phyloP scores from a whole-genome alignment of 1,140 invertebrate species.

The Gonioctena quinquepunctata region DNA sequence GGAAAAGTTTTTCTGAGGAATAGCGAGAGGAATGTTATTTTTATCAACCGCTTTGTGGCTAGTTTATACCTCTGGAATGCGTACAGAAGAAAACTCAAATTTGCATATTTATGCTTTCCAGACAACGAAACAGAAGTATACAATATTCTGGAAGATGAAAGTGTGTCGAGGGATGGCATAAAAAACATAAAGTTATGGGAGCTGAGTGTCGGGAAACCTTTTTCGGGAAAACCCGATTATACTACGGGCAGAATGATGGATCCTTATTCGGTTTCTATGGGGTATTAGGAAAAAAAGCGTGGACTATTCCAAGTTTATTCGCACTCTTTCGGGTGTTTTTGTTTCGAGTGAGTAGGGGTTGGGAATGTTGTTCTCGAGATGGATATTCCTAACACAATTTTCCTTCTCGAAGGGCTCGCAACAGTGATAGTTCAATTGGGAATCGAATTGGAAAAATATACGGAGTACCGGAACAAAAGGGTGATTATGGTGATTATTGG shows the following conservation, averaged over 20 bases:
- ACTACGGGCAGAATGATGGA: neutral
- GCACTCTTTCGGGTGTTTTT: neutral
- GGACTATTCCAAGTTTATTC: neutral
- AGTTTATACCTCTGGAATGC: constrained; percentile 1
- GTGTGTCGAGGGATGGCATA: constrained; percentile 12
- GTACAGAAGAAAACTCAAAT: constrained; percentile 14
- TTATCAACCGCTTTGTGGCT: constrained; percentile 21
- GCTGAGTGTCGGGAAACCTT: neutral
- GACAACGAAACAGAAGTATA: constrained; percentile 11
- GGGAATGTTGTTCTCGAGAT: too few relatives aligned
- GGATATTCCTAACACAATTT: too few relatives aligned
- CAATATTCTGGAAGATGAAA: constrained; percentile 19
- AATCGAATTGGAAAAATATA: too few relatives aligned
- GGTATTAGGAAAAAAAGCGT: neutral
- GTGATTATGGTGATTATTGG: too few relatives aligned
- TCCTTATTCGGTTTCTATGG: neutral
- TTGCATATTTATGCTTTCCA: constrained; percentile 16
- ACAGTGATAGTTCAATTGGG: too few relatives aligned
- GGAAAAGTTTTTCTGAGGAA: constrained; percentile 14
- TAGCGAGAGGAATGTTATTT: constrained; percentile 16
- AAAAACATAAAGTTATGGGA: constrained; percentile 5
- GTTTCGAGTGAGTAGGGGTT: too few relatives aligned
- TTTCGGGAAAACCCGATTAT: neutral
- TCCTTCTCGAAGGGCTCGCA: too few relatives aligned
- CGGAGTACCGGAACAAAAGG: too few relatives aligned